These are phyloP conservation scores for Isotomurus palustris DNA, from an alignment of 2,888 invertebrate species.

Conservation along the genomic window DNA sequence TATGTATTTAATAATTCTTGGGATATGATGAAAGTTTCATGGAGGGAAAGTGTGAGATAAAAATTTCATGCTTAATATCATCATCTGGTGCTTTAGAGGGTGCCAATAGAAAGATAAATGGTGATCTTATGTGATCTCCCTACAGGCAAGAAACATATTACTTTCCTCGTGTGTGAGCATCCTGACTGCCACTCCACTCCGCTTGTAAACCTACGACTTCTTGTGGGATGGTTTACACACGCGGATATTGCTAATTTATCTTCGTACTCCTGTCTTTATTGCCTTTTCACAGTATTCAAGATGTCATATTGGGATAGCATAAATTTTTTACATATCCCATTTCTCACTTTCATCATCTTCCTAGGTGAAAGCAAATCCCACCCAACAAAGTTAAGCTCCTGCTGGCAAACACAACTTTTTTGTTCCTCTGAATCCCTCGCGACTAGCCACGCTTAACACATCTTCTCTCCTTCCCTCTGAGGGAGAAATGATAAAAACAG, in stretches of 20 bases:
- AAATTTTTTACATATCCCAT: slow-evolving; percentile 3
- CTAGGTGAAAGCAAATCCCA: slow-evolving; percentile 9
- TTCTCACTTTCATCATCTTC: slow-evolving; percentile 13
- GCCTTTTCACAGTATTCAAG: not conserved
- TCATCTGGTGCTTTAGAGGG: too few relatives aligned
- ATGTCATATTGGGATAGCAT: slow-evolving; percentile 11
- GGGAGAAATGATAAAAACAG: not conserved
- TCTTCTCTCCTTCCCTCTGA: not conserved
- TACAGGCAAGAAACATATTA: slow-evolving; percentile 7
- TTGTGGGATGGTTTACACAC: not conserved
- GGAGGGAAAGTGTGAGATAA: too few relatives aligned
- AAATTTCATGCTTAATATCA: too few relatives aligned
- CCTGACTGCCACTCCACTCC: too few relatives aligned
- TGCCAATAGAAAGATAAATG: slow-evolving; percentile 8
- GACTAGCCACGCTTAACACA: not conserved
- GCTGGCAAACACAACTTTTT: not conserved
- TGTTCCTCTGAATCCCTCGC: not conserved
- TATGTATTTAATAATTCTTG: too few relatives aligned
- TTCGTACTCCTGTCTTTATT: slow-evolving; percentile 12
- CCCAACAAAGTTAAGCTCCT: slow-evolving; percentile 5
- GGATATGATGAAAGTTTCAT: too few relatives aligned
- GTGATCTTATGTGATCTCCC: slow-evolving; percentile 6
- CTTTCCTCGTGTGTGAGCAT: not conserved
- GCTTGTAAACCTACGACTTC: not conserved
- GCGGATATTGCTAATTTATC: slow-evolving; percentile 7